Evolutionary conservation across 1,140 invertebrate species (phyloP).

Genomic region (Drosophila aff.): DNA sequence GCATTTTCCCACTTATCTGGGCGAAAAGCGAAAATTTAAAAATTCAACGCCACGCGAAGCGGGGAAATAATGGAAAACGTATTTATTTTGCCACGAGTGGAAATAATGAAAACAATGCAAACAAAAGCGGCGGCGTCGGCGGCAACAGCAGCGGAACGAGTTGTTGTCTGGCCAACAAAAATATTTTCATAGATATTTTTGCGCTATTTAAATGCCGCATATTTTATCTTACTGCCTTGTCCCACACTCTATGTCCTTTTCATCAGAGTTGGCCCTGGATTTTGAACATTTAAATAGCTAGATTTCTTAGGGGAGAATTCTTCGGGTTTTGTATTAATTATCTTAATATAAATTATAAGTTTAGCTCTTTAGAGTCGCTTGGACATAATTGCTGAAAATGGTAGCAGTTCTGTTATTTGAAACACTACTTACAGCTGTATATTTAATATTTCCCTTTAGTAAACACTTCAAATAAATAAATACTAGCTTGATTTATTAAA

Average conservation of each 20-base stretch:
- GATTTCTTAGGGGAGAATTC: background rate
- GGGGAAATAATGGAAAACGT: slow-evolving; percentile 49
- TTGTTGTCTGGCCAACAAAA: slow-evolving; percentile 44
- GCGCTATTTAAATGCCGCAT: slow-evolving; percentile 59
- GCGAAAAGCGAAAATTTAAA: slow-evolving; percentile 38
- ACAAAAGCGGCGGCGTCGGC: slow-evolving; percentile 4
- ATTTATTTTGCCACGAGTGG: slow-evolving; percentile 49
- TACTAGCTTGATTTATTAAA: too few relatives aligned
- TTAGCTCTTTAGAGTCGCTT: too few relatives aligned
- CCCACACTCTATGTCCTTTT: background rate
- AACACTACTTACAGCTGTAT: too few relatives aligned
- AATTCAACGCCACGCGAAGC: slow-evolving; percentile 14
- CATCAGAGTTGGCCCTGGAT: slow-evolving; percentile 1
- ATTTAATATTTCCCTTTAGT: too few relatives aligned
- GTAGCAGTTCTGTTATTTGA: too few relatives aligned
- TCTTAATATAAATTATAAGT: too few relatives aligned
- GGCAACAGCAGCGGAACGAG: slow-evolving; percentile 15
- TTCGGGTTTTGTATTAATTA: too few relatives aligned
- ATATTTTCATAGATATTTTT: slow-evolving; percentile 57
- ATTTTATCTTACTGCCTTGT: slow-evolving; percentile 19
- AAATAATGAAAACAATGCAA: slow-evolving; percentile 52
- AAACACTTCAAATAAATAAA: too few relatives aligned
- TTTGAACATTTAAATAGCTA: background rate
- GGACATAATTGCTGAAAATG: too few relatives aligned
- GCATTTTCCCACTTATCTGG: slow-evolving; percentile 31